These are phyloP conservation scores for Homalodisca vitripennis DNA, from an alignment of 1,140 invertebrate species.

Conservation along the genomic window DNA sequence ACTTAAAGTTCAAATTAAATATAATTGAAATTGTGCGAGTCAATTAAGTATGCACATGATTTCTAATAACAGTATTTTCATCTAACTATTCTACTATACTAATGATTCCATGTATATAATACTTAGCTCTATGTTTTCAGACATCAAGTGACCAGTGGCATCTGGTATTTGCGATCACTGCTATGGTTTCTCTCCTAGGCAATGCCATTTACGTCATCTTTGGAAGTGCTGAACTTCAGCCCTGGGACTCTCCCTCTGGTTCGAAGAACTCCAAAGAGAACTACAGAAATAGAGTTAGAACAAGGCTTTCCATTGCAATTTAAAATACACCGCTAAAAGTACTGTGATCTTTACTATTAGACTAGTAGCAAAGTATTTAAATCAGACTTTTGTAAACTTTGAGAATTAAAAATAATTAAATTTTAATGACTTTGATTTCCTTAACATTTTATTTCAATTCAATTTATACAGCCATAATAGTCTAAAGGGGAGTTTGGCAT, in stretches of 20 bases:
- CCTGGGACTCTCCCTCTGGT: constrained; percentile 69
- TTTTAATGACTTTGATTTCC: too few species aligned
- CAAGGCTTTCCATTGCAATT: too few species aligned
- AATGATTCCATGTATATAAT: background rate
- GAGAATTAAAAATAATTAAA: too few species aligned
- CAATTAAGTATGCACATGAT: background rate
- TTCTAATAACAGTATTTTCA: background rate
- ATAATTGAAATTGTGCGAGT: background rate
- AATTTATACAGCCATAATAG: too few species aligned
- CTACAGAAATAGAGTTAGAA: too few species aligned
- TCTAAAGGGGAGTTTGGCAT: too few species aligned
- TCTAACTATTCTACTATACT: background rate
- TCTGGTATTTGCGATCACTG: constrained; percentile 69
- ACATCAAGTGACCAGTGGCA: constrained; percentile 61
- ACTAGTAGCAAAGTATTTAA: too few species aligned
- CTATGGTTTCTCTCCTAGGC: constrained; percentile 63
- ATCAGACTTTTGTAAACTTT: too few species aligned
- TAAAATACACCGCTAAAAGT: too few species aligned
- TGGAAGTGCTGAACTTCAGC: constrained; percentile 60
- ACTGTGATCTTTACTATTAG: too few species aligned
- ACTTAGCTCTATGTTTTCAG: constrained; percentile 49
- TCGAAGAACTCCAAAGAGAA: too few species aligned
- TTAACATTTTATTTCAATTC: too few species aligned
- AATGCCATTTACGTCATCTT: constrained; percentile 70
- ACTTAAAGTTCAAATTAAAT: background rate